phyloP scores from a whole-genome alignment of 2,797 vertebrate genomes.

The Crocidura indochinensis region DNA sequence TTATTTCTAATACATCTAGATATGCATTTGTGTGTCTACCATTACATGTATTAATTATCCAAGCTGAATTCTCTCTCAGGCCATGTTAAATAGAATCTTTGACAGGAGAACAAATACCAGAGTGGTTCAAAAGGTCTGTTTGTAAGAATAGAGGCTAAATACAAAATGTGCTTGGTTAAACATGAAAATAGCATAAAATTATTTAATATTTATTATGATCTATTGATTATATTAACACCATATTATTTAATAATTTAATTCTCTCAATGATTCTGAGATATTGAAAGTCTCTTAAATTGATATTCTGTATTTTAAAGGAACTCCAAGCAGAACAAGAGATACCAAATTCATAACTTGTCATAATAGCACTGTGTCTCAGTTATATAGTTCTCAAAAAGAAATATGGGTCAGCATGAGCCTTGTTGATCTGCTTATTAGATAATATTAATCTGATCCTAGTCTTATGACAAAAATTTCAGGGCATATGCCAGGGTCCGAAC shows the following conservation, averaged over 20 bases:
- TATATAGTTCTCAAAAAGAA: neutral
- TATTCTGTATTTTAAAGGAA: neutral
- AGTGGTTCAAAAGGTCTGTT: neutral
- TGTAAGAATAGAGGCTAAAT: neutral
- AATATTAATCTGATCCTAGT: too few species aligned
- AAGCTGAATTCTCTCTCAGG: too few species aligned
- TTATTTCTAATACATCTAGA: too few species aligned
- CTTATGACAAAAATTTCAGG: too few species aligned
- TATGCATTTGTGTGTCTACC: too few species aligned
- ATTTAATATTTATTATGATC: neutral
- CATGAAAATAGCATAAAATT: neutral
- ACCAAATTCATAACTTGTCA: neutral
- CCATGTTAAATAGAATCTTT: too few species aligned
- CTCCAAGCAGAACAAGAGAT: neutral
- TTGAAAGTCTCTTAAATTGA: neutral
- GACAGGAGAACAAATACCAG: too few species aligned
- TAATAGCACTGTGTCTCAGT: neutral
- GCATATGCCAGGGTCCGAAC: too few species aligned
- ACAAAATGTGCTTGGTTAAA: slow-evolving; percentile 5
- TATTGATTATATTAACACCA: neutral
- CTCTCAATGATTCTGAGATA: neutral
- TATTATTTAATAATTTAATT: neutral
- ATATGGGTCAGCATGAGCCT: neutral
- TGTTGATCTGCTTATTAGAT: neutral
- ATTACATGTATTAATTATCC: too few species aligned